These are phyloP conservation scores for Hippotragus niger DNA, from an alignment of 2,113 vertebrate genomes.

Conservation along the genomic window DNA sequence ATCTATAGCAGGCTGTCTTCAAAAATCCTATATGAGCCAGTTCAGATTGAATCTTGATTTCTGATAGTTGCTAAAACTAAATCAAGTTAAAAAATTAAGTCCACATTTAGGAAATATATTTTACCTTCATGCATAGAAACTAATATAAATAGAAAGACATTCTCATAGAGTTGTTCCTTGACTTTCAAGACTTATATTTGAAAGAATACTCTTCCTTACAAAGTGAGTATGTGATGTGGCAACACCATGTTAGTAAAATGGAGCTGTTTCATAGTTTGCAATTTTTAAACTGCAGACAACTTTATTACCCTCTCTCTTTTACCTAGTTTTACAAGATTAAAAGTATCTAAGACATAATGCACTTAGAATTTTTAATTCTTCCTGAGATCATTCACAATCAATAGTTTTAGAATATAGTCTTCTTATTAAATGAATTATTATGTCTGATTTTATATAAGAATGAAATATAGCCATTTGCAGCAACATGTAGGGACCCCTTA, in stretches of 20 bases:
- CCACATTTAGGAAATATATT: background rate
- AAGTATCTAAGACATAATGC: background rate
- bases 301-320: background rate
- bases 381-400: background rate
- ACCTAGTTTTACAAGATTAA: background rate
- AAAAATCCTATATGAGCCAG: background rate
- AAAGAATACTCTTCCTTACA: background rate
- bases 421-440: background rate
- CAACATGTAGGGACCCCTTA: background rate
- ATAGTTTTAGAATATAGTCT: background rate
- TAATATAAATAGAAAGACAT: background rate
- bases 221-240: background rate
- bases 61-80: background rate
- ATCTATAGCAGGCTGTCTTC: background rate
- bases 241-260: background rate
- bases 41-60: background rate
- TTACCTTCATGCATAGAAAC: background rate
- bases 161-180: background rate
- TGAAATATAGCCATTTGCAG: background rate
- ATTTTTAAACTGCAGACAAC: background rate
- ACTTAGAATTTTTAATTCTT: background rate
- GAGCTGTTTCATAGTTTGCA: background rate
- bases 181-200: background rate
- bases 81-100: background rate
- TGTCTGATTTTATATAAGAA: background rate